Evolutionary conservation across 1,140 invertebrate genomes (phyloP), one percentile per base, ranked within the genome.

Genomic region (Hermatobates lingyangjiaoensis): DNA sequence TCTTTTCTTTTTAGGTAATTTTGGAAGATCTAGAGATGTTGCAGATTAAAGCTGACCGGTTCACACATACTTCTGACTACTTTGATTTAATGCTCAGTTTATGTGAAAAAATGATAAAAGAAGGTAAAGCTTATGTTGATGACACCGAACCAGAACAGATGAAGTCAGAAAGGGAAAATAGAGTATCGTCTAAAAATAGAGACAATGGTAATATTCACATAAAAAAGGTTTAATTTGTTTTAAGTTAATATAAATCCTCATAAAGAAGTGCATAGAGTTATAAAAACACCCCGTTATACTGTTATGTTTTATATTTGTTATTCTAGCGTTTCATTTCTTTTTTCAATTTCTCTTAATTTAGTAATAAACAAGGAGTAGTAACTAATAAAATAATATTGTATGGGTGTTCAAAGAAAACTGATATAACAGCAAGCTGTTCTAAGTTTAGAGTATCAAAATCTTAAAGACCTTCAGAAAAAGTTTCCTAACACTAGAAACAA

Each of bases 11-110:
- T n/a, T n/a, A 79, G 71, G 91, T 97, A 0, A 99, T 99, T 59
- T 67, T 97, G 21, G 85, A 96, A 67, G 96, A 99, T 71, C 72
- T 99, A 12, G 74, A 81, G 59, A 74, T 95, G 72, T 65, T 99
- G 40, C 74, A 95, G 61, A 83, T 99, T 45, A 86, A 91, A 58
- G 90, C 90, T 2, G 88, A 99, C 68, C 64, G 75, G 26, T 95
- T 95, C 66, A 90, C 91, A 1, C 87, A 94, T 66, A 95, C 95
- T 1, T 98, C 95, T 0, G 85, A 98, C 67, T 85, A 97, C 68
- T 99, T 99, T 69, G 93, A 98, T 57, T 63, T 82, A 15, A 85
- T 98, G 75, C 59, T 94, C 10, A 66, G 79, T 14, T 83, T 82
- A 59, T 98, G 94, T 68, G 90, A 93, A 58, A 77, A 83, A 60